Evolutionary conservation across 2,797 vertebrate species (phyloP).

Genomic region (Lagorchestes hirsutus): DNA sequence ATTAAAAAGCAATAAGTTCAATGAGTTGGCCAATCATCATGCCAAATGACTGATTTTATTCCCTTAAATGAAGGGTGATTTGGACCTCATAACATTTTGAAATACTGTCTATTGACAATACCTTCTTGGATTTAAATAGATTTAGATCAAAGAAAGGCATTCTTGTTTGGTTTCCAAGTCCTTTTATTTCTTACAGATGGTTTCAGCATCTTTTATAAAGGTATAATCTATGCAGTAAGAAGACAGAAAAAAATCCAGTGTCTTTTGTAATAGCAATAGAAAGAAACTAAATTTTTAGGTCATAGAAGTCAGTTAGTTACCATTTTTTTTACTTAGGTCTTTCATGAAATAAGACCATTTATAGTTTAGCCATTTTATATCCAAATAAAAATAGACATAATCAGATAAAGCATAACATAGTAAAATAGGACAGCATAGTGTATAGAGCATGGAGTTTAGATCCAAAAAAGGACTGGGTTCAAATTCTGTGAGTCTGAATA

Average conservation of each 20-base stretch:
- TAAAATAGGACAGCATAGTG: background rate
- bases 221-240: background rate
- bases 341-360: constrained; percentile 12
- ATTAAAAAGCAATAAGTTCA: constrained; percentile 44
- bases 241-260: background rate
- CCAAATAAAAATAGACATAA: background rate
- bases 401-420: background rate
- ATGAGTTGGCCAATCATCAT: constrained; percentile 14
- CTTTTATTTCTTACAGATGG: background rate
- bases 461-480: background rate
- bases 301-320: background rate
- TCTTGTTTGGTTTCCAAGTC: constrained; percentile 32
- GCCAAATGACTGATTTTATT: constrained; percentile 35
- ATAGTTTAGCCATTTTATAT: background rate
- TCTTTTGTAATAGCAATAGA: constrained; percentile 41
- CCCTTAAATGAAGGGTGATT: constrained; percentile 15
- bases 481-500: background rate
- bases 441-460: background rate
- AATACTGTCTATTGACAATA: background rate
- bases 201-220: background rate
- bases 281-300: background rate
- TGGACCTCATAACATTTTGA: constrained; percentile 34
- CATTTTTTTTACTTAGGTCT: constrained; percentile 25
- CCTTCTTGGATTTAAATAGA: constrained; percentile 12
- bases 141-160: constrained; percentile 10